Percentiles rank a stretch among this genome's conserved stretches.
Conservation (phyloP, 2,797 vertebrate species). For the Chromis chromis region DNA sequence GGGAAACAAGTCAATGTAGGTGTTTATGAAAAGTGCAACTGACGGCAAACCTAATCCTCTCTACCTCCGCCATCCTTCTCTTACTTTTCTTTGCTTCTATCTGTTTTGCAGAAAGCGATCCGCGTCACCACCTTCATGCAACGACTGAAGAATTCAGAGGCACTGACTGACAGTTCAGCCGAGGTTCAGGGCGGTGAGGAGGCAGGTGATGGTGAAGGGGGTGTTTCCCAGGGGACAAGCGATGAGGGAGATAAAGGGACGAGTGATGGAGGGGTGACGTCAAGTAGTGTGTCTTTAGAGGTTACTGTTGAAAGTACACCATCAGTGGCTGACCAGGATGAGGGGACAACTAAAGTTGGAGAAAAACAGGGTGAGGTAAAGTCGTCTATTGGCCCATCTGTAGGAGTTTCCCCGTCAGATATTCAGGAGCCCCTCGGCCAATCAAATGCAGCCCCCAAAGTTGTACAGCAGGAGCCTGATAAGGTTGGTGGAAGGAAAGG, state of each 20-base stretch:
- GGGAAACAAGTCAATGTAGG: constrained; percentile 24
- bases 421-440: constrained; percentile 62
- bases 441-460: constrained; percentile 55
- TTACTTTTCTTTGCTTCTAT: constrained; percentile 50
- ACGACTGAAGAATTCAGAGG: constrained; percentile 86
- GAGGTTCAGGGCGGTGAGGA: constrained; percentile 66
- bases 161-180: constrained; percentile 71
- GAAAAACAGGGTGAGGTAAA: constrained; percentile 63
- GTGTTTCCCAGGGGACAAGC: constrained; percentile 71
- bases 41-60: constrained; percentile 17
- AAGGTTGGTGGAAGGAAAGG: constrained; percentile 62
- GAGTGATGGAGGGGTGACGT: constrained; percentile 77
- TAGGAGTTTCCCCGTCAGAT: constrained; percentile 72
- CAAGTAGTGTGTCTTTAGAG: constrained; percentile 82
- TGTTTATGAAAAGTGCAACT: constrained; percentile 14
- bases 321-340: constrained; percentile 59
- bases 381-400: constrained; percentile 53
- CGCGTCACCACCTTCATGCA: constrained; percentile 92
- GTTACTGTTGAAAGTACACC: constrained; percentile 81
- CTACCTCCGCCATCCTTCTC: constrained; percentile 23
- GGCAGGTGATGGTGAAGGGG: constrained; percentile 62
- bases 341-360: constrained; percentile 39
- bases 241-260: constrained; percentile 74
- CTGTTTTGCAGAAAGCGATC: constrained; percentile 88
- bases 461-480: constrained; percentile 54